Conservation (phyloP, 2,888 invertebrate genomes). For the Gibbula magus region DNA sequence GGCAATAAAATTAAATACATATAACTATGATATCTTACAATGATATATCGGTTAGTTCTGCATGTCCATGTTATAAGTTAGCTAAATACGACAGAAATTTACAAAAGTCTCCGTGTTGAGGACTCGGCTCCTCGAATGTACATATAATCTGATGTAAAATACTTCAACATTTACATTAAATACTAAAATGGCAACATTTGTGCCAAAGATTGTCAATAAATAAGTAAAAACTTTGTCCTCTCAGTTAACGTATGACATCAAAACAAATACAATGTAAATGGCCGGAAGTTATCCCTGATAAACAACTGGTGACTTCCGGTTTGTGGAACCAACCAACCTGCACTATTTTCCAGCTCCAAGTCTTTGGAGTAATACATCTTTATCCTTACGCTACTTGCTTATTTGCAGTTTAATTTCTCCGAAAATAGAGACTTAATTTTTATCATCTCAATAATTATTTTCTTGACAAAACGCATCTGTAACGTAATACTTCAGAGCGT, state of each 20-base stretch:
- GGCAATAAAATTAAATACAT: constrained; percentile 26
- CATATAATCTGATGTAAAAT: constrained; percentile 17
- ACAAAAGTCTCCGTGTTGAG: constrained; percentile 18
- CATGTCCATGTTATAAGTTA: constrained; percentile 24
- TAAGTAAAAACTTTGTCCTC: constrained; percentile 21
- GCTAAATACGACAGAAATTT: constrained; percentile 27
- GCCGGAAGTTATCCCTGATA: constrained; percentile 20
- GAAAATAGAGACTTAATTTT: no score
- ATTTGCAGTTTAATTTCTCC: no score
- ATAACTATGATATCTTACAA: constrained; percentile 26
- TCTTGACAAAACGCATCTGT: not conserved
- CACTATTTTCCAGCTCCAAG: constrained; percentile 9
- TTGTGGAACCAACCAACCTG: not conserved
- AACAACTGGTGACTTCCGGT: not conserved
- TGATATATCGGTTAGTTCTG: constrained; percentile 23
- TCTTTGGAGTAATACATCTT: no score
- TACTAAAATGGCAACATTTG: constrained; percentile 15
- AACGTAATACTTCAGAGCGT: not conserved
- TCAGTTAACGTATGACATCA: constrained; percentile 11
- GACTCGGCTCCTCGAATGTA: not conserved
- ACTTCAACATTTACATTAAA: constrained; percentile 12
- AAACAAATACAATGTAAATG: not conserved
- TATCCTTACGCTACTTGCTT: no score
- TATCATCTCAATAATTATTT: no score
- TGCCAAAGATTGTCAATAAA: constrained; percentile 26